Conservation (phyloP, 1,140 invertebrate species). For the Metopolophium dirhodum region DNA sequence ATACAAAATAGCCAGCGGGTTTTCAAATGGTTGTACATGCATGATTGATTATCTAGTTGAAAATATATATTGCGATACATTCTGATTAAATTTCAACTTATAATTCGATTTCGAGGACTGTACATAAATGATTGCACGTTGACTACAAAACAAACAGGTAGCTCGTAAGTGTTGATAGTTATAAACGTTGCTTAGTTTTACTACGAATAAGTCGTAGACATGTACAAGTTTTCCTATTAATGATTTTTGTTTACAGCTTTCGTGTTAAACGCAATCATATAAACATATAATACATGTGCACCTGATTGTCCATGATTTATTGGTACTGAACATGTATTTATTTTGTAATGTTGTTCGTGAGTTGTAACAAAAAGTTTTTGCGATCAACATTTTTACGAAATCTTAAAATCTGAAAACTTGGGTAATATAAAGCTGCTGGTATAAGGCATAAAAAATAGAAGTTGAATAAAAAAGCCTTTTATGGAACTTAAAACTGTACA, state of each 20-base stretch:
- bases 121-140: neutral
- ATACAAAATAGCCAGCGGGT: neutral
- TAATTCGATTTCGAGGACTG: neutral
- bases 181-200: neutral
- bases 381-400: slow-evolving; percentile 20
- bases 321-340: neutral
- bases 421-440: neutral
- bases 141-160: neutral
- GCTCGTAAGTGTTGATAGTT: neutral
- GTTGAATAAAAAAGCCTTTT: neutral
- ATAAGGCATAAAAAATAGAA: neutral
- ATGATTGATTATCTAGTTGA: neutral
- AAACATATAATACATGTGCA: slow-evolving; percentile 37
- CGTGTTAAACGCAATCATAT: slow-evolving; percentile 31
- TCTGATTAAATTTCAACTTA: neutral
- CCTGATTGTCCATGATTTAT: slow-evolving; percentile 22
- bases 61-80: neutral
- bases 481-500: neutral
- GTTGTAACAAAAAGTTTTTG: slow-evolving; percentile 31
- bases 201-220: neutral
- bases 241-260: slow-evolving; percentile 13
- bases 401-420: slow-evolving; percentile 32
- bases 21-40: neutral
- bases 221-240: slow-evolving; percentile 24
- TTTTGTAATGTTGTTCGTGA: neutral